Conservation (phyloP, 2,888 invertebrate species). For the Sarcophaga caerulescens region DNA sequence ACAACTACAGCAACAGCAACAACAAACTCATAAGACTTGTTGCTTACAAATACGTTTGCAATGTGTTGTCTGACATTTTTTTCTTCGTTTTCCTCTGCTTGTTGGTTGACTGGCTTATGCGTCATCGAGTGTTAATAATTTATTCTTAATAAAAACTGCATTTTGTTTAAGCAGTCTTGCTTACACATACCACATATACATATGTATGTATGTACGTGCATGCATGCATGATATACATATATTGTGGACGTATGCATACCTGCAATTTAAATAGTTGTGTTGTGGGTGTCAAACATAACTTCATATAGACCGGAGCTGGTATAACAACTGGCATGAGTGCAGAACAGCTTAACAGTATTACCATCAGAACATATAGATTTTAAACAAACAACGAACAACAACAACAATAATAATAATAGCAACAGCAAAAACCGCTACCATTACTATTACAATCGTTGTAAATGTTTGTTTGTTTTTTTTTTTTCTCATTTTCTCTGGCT, state of each 20-base stretch:
- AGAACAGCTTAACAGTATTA: constrained; percentile 41
- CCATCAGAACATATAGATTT: constrained; percentile 44
- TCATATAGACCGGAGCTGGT: not conserved
- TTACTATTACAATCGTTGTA: not conserved
- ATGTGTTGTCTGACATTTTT: constrained; percentile 1
- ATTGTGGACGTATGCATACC: not conserved
- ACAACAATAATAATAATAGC: constrained; percentile 22
- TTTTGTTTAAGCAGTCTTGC: constrained; percentile 13
- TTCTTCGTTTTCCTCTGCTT: constrained; percentile 25
- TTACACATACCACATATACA: not conserved
- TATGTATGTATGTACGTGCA: not conserved
- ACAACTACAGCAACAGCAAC: constrained; percentile 12
- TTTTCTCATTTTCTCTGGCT: not conserved
- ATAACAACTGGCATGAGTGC: constrained; percentile 7
- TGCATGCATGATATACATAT: not conserved
- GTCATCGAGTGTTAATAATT: constrained; percentile 68
- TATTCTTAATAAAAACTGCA: constrained; percentile 65
- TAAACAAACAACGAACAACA: constrained; percentile 37
- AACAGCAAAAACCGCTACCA: constrained; percentile 3
- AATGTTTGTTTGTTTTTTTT: not conserved
- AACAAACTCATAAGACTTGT: constrained; percentile 44
- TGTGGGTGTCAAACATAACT: constrained; percentile 64
- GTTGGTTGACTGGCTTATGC: constrained; percentile 58
- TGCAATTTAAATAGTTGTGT: constrained; percentile 54
- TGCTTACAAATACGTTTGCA: constrained; percentile 19